These are phyloP conservation scores for Poeciliopsis prolifica DNA, from an alignment of 2,113 vertebrate species.

Conservation along the genomic window DNA sequence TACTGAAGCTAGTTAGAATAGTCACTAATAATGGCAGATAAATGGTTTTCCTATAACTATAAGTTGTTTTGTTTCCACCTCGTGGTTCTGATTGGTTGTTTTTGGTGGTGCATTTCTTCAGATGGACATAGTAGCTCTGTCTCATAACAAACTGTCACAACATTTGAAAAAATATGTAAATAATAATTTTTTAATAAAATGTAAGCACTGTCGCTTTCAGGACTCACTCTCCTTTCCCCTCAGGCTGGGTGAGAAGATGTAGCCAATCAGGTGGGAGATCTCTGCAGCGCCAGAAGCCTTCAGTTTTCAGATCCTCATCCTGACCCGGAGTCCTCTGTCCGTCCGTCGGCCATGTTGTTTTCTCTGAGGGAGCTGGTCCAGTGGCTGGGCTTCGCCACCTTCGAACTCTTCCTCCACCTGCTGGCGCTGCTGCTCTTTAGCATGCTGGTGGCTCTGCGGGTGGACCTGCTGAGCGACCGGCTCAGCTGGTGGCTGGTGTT, in stretches of 20 bases:
- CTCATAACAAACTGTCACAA: too few species aligned
- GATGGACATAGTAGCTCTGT: too few species aligned
- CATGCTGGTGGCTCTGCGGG: constrained; percentile 88
- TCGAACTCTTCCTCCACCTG: constrained; percentile 93
- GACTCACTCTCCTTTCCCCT: not conserved
- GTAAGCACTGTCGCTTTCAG: not conserved
- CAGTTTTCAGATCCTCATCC: constrained; percentile 1
- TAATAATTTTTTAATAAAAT: too few species aligned
- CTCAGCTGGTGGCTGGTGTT: constrained; percentile 96
- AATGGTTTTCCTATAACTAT: too few species aligned
- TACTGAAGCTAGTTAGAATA: too few species aligned
- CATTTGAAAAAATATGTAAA: too few species aligned
- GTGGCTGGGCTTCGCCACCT: constrained; percentile 96
- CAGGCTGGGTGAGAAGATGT: constrained; percentile 61
- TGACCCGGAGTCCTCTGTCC: constrained; percentile 29
- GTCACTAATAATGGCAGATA: too few species aligned
- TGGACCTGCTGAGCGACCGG: constrained; percentile 77
- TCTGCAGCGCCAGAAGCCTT: constrained; percentile 1
- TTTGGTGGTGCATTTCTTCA: too few species aligned
- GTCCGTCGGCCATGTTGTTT: constrained; percentile 85
- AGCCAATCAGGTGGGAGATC: constrained; percentile 31
- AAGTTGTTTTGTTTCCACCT: too few species aligned
- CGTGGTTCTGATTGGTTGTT: too few species aligned
- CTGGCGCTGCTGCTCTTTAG: constrained; percentile 87
- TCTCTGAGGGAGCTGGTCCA: constrained; percentile 95